Base-by-base conservation (phyloP, 1,140 invertebrate genomes). In the Gryllus bimaculatus region DNA sequence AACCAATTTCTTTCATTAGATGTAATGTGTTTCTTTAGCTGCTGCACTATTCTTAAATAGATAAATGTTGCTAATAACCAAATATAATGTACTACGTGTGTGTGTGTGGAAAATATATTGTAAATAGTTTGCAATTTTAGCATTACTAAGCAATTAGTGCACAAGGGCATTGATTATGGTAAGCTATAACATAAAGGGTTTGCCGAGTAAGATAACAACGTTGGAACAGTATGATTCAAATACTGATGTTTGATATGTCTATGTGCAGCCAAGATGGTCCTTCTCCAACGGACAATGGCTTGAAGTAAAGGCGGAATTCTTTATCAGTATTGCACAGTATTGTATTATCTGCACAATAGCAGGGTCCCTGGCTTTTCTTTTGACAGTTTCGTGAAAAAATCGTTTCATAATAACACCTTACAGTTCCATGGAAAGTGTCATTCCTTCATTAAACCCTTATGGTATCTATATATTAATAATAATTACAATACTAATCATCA, bases 291-390 rank as follows among this genome's bases (percentile, higher is more conserved):
- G 26, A 39, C 26, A 39, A 39, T 39, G 26, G 26, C 10, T 66
- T 66, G 54, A 66, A 66, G 54, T 10, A 66, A 66, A 66, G 18
- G 26, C 26, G 26, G 26, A 66, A 66, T 66, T 66, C 54, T 10
- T 66, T 66, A 66, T 18, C 54, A 66, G 54, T 66, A 66, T 66
- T 66, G 54, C 54, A 66, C 54, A 66, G 54, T 66, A 66, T 66
- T 66, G 54, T 66, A 66, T 66, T 66, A 13, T 66, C 54, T 66
- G 54, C 54, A 66, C 54, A 66, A 66, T 10, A 66, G 54, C 54
- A 66, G 54, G 54, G 54, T 66, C 54, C 54, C 54, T 66, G 18
- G 54, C 54, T 66, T 66, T 66, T 66, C 18, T 66, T 66, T 13
- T 66, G 54, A 13, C 54, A 13, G 54, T 13, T 66, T 66, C 54